Conservation (phyloP, 2,113 vertebrate genomes). For the Pavo muticus region DNA sequence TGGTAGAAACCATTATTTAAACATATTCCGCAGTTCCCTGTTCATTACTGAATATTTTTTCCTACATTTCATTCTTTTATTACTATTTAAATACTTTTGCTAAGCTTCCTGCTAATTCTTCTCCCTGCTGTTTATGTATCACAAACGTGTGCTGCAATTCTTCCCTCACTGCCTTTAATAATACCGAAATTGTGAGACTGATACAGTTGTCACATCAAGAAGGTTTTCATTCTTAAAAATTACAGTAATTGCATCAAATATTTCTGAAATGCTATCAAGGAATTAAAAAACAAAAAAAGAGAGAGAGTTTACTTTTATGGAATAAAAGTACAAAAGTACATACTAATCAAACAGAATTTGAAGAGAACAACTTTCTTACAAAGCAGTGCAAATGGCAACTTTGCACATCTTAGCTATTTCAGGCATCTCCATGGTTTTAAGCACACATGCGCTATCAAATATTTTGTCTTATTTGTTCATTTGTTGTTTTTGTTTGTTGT, state of each 20-base stretch:
- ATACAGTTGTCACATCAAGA: background rate
- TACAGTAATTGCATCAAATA: background rate
- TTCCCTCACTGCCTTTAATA: background rate
- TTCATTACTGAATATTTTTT: background rate
- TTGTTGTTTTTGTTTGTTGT: background rate
- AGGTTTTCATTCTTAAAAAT: background rate
- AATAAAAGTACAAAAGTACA: background rate
- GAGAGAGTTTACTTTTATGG: background rate
- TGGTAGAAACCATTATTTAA: background rate
- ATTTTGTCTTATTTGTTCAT: background rate
- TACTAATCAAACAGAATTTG: background rate
- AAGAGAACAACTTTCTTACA: background rate
- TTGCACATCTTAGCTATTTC: background rate
- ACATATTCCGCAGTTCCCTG: background rate
- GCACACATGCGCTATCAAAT: background rate
- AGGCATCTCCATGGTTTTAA: background rate
- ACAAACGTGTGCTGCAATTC: background rate
- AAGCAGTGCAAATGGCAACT: background rate
- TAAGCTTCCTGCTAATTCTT: background rate
- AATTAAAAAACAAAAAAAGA: background rate
- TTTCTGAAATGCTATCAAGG: background rate
- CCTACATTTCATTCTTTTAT: background rate
- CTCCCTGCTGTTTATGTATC: background rate
- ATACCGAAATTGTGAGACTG: background rate
- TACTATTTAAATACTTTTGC: background rate